Conservation (phyloP, 2,888 invertebrate genomes). For the Pogonocherus hispidulus region DNA sequence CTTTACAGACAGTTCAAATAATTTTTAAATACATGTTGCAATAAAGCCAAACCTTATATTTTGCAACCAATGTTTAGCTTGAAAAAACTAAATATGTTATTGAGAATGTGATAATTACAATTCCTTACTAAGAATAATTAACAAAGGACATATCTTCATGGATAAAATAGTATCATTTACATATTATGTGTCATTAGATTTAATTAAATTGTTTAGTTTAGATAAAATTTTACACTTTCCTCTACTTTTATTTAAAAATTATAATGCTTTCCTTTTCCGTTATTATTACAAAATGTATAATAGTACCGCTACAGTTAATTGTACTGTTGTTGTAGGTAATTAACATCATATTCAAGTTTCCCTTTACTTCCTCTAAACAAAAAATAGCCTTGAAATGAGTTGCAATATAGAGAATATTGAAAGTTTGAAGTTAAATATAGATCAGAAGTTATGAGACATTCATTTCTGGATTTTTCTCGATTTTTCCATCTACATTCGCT, state of each 20-base stretch:
- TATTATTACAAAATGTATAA: neutral
- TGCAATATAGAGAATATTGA: too few relatives aligned
- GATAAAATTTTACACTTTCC: too few relatives aligned
- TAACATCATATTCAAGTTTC: neutral
- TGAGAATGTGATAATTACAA: neutral
- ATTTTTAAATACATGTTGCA: neutral
- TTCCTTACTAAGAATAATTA: neutral
- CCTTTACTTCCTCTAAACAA: neutral
- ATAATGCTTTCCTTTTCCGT: constrained; percentile 1
- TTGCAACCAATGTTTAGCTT: neutral
- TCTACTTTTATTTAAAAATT: neutral
- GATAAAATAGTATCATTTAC: neutral
- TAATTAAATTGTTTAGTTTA: too few relatives aligned
- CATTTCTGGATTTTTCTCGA: too few relatives aligned
- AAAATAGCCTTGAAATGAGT: neutral
- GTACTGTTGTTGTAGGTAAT: neutral
- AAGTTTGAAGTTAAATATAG: too few relatives aligned
- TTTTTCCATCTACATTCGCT: too few relatives aligned
- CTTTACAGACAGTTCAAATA: neutral
- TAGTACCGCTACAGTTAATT: too few relatives aligned
- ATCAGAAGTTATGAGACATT: too few relatives aligned
- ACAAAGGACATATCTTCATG: neutral
- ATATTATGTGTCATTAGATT: neutral
- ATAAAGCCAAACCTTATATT: neutral
- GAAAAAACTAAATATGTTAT: neutral